Evolutionary conservation across 1,140 invertebrate species (phyloP).

Genomic region (Listronotus bonariensis): DNA sequence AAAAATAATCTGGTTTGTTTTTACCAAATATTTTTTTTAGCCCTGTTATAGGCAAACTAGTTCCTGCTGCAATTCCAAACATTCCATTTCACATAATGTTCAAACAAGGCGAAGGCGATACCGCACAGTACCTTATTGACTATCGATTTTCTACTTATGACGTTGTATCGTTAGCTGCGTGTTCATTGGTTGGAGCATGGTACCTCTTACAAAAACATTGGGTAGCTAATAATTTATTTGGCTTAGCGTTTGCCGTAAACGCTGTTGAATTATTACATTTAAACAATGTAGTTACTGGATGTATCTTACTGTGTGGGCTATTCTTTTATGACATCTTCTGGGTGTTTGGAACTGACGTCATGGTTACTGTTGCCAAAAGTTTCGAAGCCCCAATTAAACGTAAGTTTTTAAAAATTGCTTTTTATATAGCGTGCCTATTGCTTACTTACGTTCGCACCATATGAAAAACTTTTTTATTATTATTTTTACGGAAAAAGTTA

Average conservation of each 20-base stretch:
- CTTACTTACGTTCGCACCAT: too few relatives aligned
- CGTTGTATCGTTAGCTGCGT: constrained; percentile 81
- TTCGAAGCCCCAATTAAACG: constrained; percentile 99
- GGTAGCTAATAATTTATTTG: constrained; percentile 99
- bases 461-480: too few relatives aligned
- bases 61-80: constrained; percentile 85
- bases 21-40: constrained; percentile 67
- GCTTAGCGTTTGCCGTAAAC: constrained; percentile 96
- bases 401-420: constrained; percentile 59
- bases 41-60: constrained; percentile 80
- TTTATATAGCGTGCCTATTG: not conserved
- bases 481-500: too few relatives aligned
- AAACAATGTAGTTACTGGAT: constrained; percentile 95
- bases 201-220: constrained; percentile 97
- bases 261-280: constrained; percentile 96
- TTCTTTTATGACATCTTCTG: constrained; percentile 99
- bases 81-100: constrained; percentile 86
- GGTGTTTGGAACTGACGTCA: constrained; percentile 99
- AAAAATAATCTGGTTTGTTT: constrained; percentile 47
- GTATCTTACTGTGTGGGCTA: constrained; percentile 92
- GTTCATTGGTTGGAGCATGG: constrained; percentile 85
- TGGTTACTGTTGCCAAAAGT: constrained; percentile 99
- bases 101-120: constrained; percentile 73
- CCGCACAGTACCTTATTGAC: constrained; percentile 74
- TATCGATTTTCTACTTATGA: constrained; percentile 93